phyloP scores from a whole-genome alignment of 2,797 vertebrate species.

The Anas georgica region DNA sequence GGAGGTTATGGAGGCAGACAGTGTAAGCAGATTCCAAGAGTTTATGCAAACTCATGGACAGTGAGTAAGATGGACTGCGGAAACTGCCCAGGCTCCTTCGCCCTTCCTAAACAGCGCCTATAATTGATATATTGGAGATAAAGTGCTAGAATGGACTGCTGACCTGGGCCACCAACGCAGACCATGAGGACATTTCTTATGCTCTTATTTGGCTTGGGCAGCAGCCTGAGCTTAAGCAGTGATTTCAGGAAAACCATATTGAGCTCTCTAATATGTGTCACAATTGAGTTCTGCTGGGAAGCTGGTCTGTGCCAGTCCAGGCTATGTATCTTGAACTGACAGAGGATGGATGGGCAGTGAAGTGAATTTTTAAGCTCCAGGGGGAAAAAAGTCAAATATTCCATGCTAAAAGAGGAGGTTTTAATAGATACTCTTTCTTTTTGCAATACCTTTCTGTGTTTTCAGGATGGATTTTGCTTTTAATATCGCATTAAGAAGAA shows the following conservation, averaged over 20 bases:
- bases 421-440: neutral
- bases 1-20: neutral
- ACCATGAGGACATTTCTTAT: neutral
- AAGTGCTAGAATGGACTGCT: neutral
- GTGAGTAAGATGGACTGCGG: neutral
- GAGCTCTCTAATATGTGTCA: neutral
- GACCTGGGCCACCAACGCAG: neutral
- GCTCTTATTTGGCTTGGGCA: neutral
- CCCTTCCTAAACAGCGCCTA: neutral
- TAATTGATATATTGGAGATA: neutral
- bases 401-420: neutral
- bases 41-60: neutral
- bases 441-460: neutral
- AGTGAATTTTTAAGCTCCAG: neutral
- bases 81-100: neutral
- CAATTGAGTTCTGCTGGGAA: conserved; percentile 1
- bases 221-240: neutral
- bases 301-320: neutral
- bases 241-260: neutral
- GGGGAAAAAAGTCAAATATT: neutral
- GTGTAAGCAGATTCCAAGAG: neutral
- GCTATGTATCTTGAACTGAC: neutral
- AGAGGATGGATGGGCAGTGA: neutral
- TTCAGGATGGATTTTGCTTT: neutral
- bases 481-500: neutral